Conservation (phyloP, 2,113 vertebrate species). For the Chaenocephalus aceratus region DNA sequence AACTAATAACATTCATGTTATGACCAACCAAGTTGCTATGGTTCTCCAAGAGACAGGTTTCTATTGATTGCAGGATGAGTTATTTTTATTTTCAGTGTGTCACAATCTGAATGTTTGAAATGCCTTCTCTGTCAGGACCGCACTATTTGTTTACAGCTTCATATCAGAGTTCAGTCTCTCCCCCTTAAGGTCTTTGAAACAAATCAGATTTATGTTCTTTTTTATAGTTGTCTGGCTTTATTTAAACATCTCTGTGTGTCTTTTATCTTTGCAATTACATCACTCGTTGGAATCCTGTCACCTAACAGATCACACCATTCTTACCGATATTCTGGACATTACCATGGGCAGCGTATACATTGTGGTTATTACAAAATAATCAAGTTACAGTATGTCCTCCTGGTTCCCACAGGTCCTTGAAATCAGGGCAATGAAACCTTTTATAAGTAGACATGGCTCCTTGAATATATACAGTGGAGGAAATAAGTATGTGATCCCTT, state of each 20-base stretch:
- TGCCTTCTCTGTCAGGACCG: neutral
- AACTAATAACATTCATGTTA: neutral
- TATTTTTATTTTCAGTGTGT: neutral
- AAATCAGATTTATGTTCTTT: neutral
- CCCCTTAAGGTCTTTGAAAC: neutral
- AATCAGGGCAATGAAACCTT: too few species aligned
- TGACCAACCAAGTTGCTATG: neutral
- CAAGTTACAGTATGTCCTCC: too few species aligned
- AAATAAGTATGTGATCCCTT: too few species aligned
- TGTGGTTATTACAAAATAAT: too few species aligned
- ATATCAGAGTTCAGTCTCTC: neutral
- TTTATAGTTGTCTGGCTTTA: neutral
- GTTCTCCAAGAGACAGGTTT: neutral
- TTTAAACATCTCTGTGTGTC: neutral
- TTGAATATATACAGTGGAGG: too few species aligned
- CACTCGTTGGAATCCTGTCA: neutral
- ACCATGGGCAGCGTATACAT: too few species aligned
- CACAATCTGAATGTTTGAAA: slow-evolving; percentile 11
- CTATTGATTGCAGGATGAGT: neutral
- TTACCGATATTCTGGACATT: too few species aligned
- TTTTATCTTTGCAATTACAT: neutral
- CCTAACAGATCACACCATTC: neutral
- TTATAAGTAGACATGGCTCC: too few species aligned
- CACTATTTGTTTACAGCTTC: neutral
- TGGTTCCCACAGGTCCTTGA: too few species aligned